These are phyloP conservation scores for Cheilosia pagana DNA, from an alignment of 2,888 invertebrate genomes.

Conservation along the genomic window DNA sequence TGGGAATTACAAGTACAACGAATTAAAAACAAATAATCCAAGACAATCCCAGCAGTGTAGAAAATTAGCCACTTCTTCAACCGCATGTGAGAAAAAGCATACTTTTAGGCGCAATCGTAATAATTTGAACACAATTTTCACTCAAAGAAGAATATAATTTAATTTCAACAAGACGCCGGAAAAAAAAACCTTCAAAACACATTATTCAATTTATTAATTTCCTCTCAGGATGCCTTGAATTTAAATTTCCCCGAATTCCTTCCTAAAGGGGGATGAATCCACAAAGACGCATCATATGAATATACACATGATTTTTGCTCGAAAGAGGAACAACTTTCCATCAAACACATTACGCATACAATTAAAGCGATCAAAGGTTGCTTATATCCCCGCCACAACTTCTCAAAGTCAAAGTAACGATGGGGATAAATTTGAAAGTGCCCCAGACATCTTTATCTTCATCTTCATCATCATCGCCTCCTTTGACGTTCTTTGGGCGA, in stretches of 20 bases:
- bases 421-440: conserved; percentile 25
- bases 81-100: too few species aligned
- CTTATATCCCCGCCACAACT: too few species aligned
- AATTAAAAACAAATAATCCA: too few species aligned
- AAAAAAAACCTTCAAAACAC: too few species aligned
- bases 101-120: too few species aligned
- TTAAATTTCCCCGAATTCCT: conserved; percentile 17
- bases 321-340: conserved; percentile 41
- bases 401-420: conserved; percentile 21
- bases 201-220: conserved; percentile 39
- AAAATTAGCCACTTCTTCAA: too few species aligned
- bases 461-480: conserved; percentile 20
- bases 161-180: too few species aligned
- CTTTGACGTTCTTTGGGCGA: neutral
- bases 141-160: too few species aligned
- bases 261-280: neutral
- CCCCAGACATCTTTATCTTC: conserved; percentile 44
- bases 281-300: neutral
- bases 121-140: too few species aligned
- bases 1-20: too few species aligned
- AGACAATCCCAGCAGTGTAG: too few species aligned
- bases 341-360: conserved; percentile 3
- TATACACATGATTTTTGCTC: neutral
- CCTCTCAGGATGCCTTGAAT: conserved; percentile 22
- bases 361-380: conserved; percentile 42